A percentile compares a stretch with the other conserved stretches of the same genome.
These are phyloP conservation scores for Callorhinus ursinus DNA, from an alignment of 2,113 vertebrate genomes.

Conservation along the genomic window DNA sequence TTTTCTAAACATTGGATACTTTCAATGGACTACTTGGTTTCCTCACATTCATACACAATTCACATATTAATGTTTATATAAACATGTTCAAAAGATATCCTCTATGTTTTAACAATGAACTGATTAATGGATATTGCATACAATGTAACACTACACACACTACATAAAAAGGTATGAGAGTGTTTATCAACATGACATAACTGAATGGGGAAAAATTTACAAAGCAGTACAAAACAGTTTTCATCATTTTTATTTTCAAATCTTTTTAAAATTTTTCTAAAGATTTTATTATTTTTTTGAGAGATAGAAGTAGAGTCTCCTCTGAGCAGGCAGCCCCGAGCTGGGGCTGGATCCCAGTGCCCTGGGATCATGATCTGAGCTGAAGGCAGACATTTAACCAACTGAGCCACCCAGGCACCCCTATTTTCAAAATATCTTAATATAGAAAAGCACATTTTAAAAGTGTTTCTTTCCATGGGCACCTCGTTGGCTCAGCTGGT, in stretches of 20 bases:
- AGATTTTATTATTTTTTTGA: background rate
- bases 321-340: too few species aligned
- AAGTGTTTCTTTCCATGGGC: background rate
- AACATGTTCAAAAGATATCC: background rate
- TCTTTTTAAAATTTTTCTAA: background rate
- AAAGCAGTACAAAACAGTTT: background rate
- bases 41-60: background rate
- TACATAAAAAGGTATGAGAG: background rate
- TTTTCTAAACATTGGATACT: background rate
- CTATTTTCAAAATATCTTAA: background rate
- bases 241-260: background rate
- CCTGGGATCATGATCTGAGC: too few species aligned
- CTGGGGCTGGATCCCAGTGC: too few species aligned
- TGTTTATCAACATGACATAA: background rate
- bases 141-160: background rate
- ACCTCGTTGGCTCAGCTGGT: background rate
- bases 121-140: background rate
- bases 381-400: too few species aligned
- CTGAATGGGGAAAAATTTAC: constrained; percentile 20
- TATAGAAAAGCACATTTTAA: background rate
- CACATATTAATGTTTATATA: background rate
- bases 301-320: too few species aligned
- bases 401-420: too few species aligned
- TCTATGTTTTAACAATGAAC: background rate
- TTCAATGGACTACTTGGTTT: background rate